Evolutionary conservation across 2,888 invertebrate genomes (phyloP).

Genomic region (Cantharis flavilabris): DNA sequence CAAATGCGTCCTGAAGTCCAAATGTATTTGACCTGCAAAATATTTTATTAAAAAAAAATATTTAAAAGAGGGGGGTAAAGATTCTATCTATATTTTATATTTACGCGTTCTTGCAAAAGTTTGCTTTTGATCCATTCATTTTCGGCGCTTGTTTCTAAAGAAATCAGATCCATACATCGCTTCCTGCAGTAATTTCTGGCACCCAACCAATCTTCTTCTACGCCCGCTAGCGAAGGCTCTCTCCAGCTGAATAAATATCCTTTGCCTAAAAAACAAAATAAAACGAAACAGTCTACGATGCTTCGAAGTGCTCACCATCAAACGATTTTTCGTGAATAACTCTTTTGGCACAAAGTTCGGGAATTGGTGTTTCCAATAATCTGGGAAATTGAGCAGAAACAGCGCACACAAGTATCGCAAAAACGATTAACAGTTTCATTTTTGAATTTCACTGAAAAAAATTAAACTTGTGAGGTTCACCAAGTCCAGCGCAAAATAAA

Average conservation of each 20-base stretch:
- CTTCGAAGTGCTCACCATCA: constrained; percentile 64
- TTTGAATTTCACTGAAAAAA: background rate
- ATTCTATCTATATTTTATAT: constrained; percentile 1
- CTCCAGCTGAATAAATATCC: constrained; percentile 91
- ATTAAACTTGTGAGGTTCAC: background rate
- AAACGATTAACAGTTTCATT: constrained; percentile 41
- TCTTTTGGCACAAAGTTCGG: constrained; percentile 75
- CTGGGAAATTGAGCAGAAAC: constrained; percentile 73
- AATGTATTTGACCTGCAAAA: constrained; percentile 77
- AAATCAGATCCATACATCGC: constrained; percentile 89
- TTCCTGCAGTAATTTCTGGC: constrained; percentile 85
- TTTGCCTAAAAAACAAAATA: constrained; percentile 57
- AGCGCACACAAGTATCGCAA: constrained; percentile 55
- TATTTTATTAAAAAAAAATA: background rate
- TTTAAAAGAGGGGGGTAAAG: too few species aligned
- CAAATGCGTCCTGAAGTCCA: constrained; percentile 91
- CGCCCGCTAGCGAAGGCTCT: constrained; percentile 72
- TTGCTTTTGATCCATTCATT: constrained; percentile 86
- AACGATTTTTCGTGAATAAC: constrained; percentile 71
- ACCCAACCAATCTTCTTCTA: constrained; percentile 83
- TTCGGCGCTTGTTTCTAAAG: constrained; percentile 82
- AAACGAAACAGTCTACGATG: background rate
- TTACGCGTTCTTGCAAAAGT: constrained; percentile 77
- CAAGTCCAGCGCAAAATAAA: background rate
- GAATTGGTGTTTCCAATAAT: constrained; percentile 78